These are phyloP conservation scores for Synergus umbraculus DNA, from an alignment of 2,888 invertebrate genomes.

Conservation along the genomic window DNA sequence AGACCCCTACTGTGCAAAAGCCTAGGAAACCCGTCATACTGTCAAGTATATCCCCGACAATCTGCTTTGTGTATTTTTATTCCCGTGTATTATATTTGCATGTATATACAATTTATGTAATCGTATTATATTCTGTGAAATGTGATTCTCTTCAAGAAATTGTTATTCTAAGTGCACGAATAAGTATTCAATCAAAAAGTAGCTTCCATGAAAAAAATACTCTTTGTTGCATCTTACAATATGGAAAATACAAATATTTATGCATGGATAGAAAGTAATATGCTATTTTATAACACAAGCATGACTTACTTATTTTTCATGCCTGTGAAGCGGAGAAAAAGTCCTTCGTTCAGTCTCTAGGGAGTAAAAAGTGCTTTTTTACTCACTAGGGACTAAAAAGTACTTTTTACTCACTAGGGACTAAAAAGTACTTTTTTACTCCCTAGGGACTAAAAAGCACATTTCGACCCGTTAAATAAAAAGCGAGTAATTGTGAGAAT, in stretches of 20 bases:
- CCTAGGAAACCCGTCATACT: constrained; percentile 31
- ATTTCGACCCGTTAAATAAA: background rate
- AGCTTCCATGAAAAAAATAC: background rate
- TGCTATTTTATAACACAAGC: too few relatives aligned
- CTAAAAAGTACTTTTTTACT: background rate
- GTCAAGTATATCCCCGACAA: constrained; percentile 15
- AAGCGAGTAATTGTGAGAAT: background rate
- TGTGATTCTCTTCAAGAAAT: background rate
- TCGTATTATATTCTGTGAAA: background rate
- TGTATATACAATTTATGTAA: background rate
- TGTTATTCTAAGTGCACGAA: background rate
- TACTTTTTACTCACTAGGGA: too few relatives aligned
- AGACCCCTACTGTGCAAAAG: constrained; percentile 37
- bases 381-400: too few relatives aligned
- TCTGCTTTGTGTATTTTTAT: constrained; percentile 23
- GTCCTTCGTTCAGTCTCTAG: too few relatives aligned
- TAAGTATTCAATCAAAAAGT: background rate
- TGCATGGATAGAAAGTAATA: too few relatives aligned
- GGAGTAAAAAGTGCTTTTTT: too few relatives aligned
- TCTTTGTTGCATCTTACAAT: too few relatives aligned
- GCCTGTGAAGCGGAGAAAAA: too few relatives aligned
- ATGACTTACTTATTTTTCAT: too few relatives aligned
- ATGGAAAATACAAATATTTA: too few relatives aligned
- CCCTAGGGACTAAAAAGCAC: background rate
- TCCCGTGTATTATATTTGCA: background rate